These are phyloP conservation scores for Serranus cabrilla DNA, from an alignment of 2,797 vertebrate species.

Conservation along the genomic window DNA sequence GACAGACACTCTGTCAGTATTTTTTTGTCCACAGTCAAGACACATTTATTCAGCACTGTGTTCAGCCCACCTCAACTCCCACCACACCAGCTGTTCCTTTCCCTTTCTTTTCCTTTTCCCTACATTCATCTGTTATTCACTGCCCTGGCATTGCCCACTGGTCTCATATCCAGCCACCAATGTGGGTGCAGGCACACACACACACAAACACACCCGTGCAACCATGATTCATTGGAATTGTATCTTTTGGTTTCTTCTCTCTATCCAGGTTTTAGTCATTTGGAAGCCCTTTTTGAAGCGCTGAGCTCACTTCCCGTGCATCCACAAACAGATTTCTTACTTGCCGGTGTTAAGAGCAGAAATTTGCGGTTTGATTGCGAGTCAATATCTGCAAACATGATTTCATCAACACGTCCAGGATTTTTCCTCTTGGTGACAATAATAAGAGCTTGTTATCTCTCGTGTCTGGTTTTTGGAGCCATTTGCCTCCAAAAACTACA, in stretches of 20 bases:
- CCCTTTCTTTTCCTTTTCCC: slow-evolving; percentile 45
- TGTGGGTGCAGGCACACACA: slow-evolving; percentile 29
- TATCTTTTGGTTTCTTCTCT: slow-evolving; percentile 17
- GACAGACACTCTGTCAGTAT: slow-evolving; percentile 65
- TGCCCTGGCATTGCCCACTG: slow-evolving; percentile 40
- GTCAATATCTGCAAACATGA: slow-evolving; percentile 8
- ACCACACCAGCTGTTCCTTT: slow-evolving; percentile 73
- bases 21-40: slow-evolving; percentile 68
- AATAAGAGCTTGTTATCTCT: slow-evolving; percentile 10
- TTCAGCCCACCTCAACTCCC: slow-evolving; percentile 64
- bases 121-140: slow-evolving; percentile 37
- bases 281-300: slow-evolving; percentile 8
- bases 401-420: slow-evolving; percentile 31
- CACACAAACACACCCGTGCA: slow-evolving; percentile 13
- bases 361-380: slow-evolving; percentile 11
- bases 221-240: slow-evolving; percentile 6
- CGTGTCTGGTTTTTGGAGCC: slow-evolving; percentile 18
- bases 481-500: slow-evolving; percentile 20
- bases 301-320: background rate
- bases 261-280: slow-evolving; percentile 27
- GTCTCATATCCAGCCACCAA: slow-evolving; percentile 45
- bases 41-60: slow-evolving; percentile 62
- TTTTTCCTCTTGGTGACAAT: slow-evolving; percentile 22
- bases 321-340: slow-evolving; percentile 11
- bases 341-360: background rate